Percentiles rank a stretch among this genome's conserved stretches.
Conservation (phyloP, 2,888 invertebrate genomes). For the Odontothrips loti region DNA sequence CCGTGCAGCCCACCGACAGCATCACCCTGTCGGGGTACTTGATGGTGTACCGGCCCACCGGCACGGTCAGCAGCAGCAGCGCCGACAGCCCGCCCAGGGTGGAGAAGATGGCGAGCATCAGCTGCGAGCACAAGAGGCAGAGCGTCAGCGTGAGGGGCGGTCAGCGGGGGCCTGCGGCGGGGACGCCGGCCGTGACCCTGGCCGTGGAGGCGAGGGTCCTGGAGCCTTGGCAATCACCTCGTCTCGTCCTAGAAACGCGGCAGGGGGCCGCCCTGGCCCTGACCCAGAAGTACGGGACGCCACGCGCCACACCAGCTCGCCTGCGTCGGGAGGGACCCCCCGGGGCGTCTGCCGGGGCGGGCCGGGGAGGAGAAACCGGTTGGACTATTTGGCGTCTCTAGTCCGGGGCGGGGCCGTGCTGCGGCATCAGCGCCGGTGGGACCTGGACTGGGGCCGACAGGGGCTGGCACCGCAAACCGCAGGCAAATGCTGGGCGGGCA, state of each 20-base stretch:
- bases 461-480: too few species aligned
- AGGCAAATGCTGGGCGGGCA: too few species aligned
- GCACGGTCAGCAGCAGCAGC: slow-evolving; percentile 63
- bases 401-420: not conserved
- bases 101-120: slow-evolving; percentile 63
- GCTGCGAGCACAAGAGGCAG: too few species aligned
- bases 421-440: not conserved
- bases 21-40: slow-evolving; percentile 60
- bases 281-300: not conserved
- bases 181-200: too few species aligned
- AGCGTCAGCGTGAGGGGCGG: too few species aligned
- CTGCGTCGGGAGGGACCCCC: not conserved
- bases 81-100: slow-evolving; percentile 63
- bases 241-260: not conserved
- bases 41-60: slow-evolving; percentile 64
- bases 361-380: not conserved
- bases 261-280: not conserved
- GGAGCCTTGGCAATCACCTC: not conserved
- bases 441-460: too few species aligned
- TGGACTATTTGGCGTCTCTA: not conserved
- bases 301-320: too few species aligned
- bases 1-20: slow-evolving; percentile 54
- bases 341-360: too few species aligned
- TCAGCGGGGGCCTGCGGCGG: too few species aligned
- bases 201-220: not conserved